phyloP scores from a whole-genome alignment of 2,888 invertebrate genomes.

The Chelonus formosanus region DNA sequence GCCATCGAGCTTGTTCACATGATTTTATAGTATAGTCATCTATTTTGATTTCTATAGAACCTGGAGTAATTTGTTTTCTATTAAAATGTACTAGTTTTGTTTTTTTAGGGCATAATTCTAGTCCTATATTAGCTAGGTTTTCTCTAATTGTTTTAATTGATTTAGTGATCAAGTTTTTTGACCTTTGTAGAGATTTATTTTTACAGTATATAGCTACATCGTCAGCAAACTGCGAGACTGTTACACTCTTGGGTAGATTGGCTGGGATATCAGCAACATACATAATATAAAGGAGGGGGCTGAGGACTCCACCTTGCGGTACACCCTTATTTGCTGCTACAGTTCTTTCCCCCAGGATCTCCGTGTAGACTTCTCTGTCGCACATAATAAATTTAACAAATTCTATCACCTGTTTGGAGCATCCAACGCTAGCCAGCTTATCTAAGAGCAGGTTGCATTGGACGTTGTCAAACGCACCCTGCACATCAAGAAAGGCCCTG shows the following conservation, averaged over 20 bases:
- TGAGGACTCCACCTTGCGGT: slow-evolving; percentile 3
- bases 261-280: neutral
- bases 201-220: neutral
- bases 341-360: neutral
- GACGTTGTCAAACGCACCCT: slow-evolving; percentile 12
- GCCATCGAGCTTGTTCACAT: neutral
- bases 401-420: neutral
- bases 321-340: neutral
- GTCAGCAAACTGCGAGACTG: slow-evolving; percentile 3
- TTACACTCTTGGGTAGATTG: neutral
- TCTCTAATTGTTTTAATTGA: neutral
- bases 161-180: neutral
- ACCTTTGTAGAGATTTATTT: neutral
- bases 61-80: neutral
- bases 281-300: neutral
- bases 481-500: neutral
- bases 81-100: slow-evolving; percentile 1
- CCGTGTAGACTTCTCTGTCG: neutral
- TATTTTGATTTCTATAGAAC: neutral
- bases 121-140: neutral
- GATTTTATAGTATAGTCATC: neutral
- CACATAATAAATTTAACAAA: neutral
- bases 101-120: neutral
- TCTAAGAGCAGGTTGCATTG: neutral
- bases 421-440: neutral